Conservation (phyloP, 2,113 vertebrate genomes). For the Tauraco erythrolophus region DNA sequence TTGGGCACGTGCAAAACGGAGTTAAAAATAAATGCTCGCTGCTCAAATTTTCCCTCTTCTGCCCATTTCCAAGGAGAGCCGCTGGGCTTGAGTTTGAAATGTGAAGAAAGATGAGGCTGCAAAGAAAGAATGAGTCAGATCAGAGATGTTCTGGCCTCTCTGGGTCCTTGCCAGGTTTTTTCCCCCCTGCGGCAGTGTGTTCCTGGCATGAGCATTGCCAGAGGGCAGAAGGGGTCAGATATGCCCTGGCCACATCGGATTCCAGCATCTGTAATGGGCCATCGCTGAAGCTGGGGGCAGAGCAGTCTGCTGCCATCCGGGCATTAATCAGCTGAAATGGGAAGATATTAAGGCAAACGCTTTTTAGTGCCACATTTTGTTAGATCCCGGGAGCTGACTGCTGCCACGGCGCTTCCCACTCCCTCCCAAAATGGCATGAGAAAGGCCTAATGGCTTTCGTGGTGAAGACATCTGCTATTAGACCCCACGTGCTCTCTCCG, state of each 20-base stretch:
- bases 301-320: not conserved
- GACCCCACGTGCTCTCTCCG: accelerated
- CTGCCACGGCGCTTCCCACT: not conserved
- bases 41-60: not conserved
- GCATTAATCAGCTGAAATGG: not conserved
- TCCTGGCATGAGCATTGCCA: not conserved
- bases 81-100: not conserved
- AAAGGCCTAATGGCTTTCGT: not conserved
- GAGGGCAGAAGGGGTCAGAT: not conserved
- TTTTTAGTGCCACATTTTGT: not conserved
- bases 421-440: accelerated
- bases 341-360: not conserved
- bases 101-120: not conserved
- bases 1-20: not conserved
- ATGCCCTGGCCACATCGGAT: accelerated
- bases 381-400: not conserved
- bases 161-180: not conserved
- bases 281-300: not conserved
- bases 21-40: not conserved
- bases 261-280: not conserved
- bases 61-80: not conserved
- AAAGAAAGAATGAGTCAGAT: not conserved
- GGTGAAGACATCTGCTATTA: not conserved
- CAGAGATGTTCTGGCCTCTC: not conserved
- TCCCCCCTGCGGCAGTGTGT: not conserved